Conservation (phyloP, 2,113 vertebrate species). For the Lamprotornis superbus region DNA sequence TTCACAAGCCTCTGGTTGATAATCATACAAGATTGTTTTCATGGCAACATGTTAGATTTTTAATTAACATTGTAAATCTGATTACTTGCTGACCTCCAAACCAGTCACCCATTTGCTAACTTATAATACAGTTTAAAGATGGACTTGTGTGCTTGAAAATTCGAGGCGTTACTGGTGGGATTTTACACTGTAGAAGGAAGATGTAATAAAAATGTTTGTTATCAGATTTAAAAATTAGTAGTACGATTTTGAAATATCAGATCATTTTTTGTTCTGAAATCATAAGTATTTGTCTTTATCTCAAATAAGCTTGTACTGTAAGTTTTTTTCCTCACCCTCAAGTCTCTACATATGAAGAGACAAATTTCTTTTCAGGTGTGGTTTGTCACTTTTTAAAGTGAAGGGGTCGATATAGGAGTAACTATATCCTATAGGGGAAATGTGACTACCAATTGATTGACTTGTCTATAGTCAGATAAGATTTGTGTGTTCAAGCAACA, state of each 20-base stretch:
- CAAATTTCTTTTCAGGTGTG: not conserved
- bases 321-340: rapidly evolving
- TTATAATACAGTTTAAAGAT: not conserved
- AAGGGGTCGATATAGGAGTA: not conserved
- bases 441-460: not conserved
- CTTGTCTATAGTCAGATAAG: not conserved
- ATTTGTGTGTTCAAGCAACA: not conserved
- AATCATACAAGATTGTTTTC: conserved; percentile 17
- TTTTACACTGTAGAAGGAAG: not conserved
- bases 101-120: not conserved
- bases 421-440: not conserved
- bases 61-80: conserved; percentile 28
- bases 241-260: not conserved
- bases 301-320: not conserved
- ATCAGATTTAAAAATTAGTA: not conserved
- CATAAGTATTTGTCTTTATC: not conserved
- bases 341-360: not conserved
- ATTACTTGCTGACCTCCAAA: conserved; percentile 1
- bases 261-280: not conserved
- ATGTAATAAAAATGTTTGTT: not conserved
- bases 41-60: not conserved
- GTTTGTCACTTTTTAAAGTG: not conserved
- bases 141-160: not conserved
- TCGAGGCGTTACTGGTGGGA: not conserved
- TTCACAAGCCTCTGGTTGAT: not conserved